Conservation (phyloP, 2,797 vertebrate genomes). For the Cyprinella venusta region DNA sequence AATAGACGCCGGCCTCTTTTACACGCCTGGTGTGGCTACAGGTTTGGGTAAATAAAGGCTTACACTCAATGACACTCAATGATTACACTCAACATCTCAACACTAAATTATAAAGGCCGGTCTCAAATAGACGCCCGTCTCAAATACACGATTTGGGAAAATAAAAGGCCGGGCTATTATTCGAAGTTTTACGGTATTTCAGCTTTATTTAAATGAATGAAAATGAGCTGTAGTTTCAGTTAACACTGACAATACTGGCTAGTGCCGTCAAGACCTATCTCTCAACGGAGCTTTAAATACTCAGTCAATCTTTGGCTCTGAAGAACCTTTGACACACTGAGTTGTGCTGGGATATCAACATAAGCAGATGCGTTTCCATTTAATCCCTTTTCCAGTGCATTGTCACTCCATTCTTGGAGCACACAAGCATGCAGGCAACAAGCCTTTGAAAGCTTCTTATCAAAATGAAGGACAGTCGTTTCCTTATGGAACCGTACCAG, state of each 20-base stretch:
- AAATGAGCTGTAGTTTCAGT: not conserved
- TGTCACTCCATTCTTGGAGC: not conserved
- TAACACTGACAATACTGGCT: not conserved
- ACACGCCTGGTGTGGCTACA: too few relatives aligned
- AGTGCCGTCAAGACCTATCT: not conserved
- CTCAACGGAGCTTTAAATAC: not conserved
- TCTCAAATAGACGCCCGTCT: too few relatives aligned
- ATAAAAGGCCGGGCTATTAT: too few relatives aligned
- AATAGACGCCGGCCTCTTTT: not conserved
- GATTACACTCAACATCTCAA: too few relatives aligned
- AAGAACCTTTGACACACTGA: not conserved
- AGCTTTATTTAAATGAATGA: not conserved
- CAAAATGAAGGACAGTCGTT: not conserved
- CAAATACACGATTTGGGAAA: too few relatives aligned
- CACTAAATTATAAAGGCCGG: too few relatives aligned
- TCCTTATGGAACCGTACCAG: not conserved
- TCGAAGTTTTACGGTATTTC: too few relatives aligned
- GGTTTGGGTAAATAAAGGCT: too few relatives aligned
- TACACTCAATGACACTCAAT: too few relatives aligned
- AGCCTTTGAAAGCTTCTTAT: slow-evolving; percentile 13
- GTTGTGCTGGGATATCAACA: not conserved
- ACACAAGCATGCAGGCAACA: not conserved
- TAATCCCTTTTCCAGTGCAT: slow-evolving; percentile 9
- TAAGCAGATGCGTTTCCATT: not conserved
- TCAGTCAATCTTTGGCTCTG: not conserved